Percentiles rank a stretch among this genome's conserved stretches.
These are phyloP conservation scores for Chelonus formosanus DNA, from an alignment of 2,888 invertebrate species.

Conservation along the genomic window DNA sequence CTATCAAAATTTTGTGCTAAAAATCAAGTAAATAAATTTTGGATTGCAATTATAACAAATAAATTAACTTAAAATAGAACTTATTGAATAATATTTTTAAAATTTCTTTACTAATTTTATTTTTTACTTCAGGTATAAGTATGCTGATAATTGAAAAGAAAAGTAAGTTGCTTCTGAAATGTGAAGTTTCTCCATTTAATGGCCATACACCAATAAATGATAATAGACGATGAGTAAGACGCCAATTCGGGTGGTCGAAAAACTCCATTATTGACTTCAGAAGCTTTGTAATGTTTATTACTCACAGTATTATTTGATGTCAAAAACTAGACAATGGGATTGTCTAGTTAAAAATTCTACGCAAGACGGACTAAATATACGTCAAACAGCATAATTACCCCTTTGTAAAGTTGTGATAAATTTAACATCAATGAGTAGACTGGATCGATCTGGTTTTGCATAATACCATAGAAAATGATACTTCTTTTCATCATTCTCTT, in stretches of 20 bases:
- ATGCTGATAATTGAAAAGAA: conserved; percentile 17
- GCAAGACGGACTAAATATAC: background rate
- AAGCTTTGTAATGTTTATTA: background rate
- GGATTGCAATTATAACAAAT: too few species aligned
- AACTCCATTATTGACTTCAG: too few species aligned
- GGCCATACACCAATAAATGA: too few species aligned
- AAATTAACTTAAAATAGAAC: too few species aligned
- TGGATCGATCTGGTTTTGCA: background rate
- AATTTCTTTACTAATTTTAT: background rate
- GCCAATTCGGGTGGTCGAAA: too few species aligned
- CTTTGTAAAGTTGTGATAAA: background rate
- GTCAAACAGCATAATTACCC: conserved; percentile 13
- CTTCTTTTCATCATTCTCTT: too few species aligned
- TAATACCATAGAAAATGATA: background rate
- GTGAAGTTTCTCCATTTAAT: too few species aligned
- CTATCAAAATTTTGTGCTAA: too few species aligned
- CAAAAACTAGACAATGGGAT: background rate
- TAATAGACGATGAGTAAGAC: too few species aligned
- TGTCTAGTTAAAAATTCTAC: conserved; percentile 11
- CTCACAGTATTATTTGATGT: background rate
- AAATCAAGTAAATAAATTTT: too few species aligned
- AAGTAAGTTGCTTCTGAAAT: background rate
- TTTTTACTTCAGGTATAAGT: conserved; percentile 28
- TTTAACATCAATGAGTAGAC: background rate
- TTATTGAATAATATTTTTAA: too few species aligned